A percentile compares a stretch with the other conserved stretches of the same genome.
Conservation (phyloP, 1,140 invertebrate genomes). For the Gyrodactylus bullatarudis region DNA sequence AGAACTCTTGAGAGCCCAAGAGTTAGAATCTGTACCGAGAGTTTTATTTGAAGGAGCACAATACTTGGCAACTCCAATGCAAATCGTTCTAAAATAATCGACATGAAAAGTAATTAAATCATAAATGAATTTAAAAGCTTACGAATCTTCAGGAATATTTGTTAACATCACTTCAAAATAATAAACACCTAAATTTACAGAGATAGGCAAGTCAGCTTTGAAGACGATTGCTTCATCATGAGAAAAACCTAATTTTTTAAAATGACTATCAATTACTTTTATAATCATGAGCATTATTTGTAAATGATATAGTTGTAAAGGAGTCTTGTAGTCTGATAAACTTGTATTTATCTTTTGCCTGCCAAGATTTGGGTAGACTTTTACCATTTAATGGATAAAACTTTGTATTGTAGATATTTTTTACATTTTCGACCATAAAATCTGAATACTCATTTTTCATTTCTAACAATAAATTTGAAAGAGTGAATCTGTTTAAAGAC, state of each 20-base stretch:
- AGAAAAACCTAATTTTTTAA: background rate
- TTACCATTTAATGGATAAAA: background rate
- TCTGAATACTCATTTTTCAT: too few species aligned
- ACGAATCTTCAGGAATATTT: background rate
- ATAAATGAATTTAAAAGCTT: background rate
- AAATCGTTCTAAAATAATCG: background rate
- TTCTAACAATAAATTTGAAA: too few species aligned
- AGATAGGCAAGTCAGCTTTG: background rate
- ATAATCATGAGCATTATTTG: background rate
- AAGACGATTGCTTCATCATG: background rate
- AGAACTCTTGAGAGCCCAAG: background rate
- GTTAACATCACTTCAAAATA: background rate
- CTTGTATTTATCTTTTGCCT: background rate
- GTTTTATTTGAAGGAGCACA: background rate
- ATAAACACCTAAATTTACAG: background rate
- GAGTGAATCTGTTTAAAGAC: too few species aligned
- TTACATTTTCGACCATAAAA: too few species aligned
- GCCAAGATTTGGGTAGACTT: background rate
- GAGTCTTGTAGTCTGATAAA: background rate
- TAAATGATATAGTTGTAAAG: background rate
- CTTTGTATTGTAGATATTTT: background rate
- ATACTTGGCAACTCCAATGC: background rate
- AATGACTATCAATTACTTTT: background rate
- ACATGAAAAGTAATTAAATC: background rate
- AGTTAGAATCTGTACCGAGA: background rate